Base-by-base conservation (phyloP, 2,797 vertebrate genomes). In the Cirrhinus molitorella region DNA sequence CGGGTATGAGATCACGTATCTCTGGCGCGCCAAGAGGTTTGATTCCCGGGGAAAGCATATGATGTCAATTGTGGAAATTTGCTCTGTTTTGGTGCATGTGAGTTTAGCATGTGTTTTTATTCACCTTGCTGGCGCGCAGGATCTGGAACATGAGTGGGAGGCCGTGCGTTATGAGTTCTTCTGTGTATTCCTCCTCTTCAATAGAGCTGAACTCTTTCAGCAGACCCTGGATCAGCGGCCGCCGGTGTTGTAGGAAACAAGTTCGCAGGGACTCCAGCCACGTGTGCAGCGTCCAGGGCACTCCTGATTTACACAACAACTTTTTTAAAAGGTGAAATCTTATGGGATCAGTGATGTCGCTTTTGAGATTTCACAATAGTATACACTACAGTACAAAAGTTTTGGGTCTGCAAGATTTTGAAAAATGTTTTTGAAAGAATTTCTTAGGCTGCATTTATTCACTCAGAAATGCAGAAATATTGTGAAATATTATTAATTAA, bases 101-200 rank as follows among this genome's bases (percentile, higher is more conserved):
- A 67, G 31, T 34, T 57, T 47, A 76, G 81, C 79, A 72, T 76
- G 77, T 59, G 57, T 66, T 59, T 40, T 49, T 73, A 49, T 51
- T 87, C 89, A 95, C 98, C 98, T 99, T 99, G 96, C 98, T 99
- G 87, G 97, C 97, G 89, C 96, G 95, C 90, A 99, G 91, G 92
- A 99, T 99, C 92, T 99, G 97, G 88, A 98, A 98, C 96, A 99
- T 97, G 81, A 99, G 95, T 34, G 98, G 98, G 87, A 99, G 92
- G 28, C 98, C 98, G 13, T 98, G 96, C 0, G 97, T 97, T 87
- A 99, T 92, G 53, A 99, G 96, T 90, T 98, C 97, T 91, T 98
- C 96, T 0, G 97, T 99, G 92, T 98, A 99, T 88, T 99, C 98
- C 34, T 99, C 98, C 75, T 99, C 98, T 89, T 98, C 97, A 25